Percentiles rank a stretch among this genome's conserved stretches.
phyloP scores from a whole-genome alignment of 2,113 vertebrate genomes.

The Corydoras maculifer region DNA sequence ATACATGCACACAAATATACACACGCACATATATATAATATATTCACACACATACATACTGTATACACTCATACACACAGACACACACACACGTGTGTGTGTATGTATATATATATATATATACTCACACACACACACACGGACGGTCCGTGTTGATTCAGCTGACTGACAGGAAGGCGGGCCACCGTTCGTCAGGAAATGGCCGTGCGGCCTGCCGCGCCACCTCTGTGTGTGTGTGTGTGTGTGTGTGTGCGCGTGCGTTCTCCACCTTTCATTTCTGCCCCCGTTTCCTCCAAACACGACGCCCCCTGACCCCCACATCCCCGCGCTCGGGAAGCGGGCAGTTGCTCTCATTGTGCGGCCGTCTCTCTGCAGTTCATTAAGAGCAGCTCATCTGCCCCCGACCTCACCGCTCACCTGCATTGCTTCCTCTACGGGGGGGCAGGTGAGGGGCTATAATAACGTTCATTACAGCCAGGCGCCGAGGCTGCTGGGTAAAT shows the following conservation, averaged over 20 bases:
- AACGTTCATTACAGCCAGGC: not conserved
- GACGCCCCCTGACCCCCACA: not conserved
- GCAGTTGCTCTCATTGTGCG: slow-evolving; percentile 32
- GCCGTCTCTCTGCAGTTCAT: slow-evolving; percentile 38
- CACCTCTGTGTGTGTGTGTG: not conserved
- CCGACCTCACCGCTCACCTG: slow-evolving; percentile 1
- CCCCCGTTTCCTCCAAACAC: not conserved
- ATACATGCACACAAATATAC: slow-evolving; percentile 45
- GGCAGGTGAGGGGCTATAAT: not conserved
- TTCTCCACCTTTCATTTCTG: not conserved
- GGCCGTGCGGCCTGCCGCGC: slow-evolving; percentile 3
- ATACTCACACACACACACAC: not conserved
- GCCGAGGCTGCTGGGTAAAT: not conserved
- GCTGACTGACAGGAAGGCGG: slow-evolving; percentile 29
- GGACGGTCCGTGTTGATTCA: slow-evolving; percentile 24
- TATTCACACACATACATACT: slow-evolving; percentile 51
- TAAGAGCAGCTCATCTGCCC: slow-evolving; percentile 27
- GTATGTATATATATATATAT: slow-evolving; percentile 50
- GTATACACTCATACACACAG: slow-evolving; percentile 42
- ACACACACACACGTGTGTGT: not conserved
- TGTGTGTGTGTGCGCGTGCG: not conserved
- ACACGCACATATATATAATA: not conserved
- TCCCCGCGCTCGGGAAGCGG: slow-evolving; percentile 30
- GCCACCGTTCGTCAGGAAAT: slow-evolving; percentile 36
- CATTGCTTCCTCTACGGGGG: slow-evolving; percentile 29